These are phyloP conservation scores for Trissoscelio sp. DNA, from an alignment of 2,888 invertebrate species.

Conservation along the genomic window DNA sequence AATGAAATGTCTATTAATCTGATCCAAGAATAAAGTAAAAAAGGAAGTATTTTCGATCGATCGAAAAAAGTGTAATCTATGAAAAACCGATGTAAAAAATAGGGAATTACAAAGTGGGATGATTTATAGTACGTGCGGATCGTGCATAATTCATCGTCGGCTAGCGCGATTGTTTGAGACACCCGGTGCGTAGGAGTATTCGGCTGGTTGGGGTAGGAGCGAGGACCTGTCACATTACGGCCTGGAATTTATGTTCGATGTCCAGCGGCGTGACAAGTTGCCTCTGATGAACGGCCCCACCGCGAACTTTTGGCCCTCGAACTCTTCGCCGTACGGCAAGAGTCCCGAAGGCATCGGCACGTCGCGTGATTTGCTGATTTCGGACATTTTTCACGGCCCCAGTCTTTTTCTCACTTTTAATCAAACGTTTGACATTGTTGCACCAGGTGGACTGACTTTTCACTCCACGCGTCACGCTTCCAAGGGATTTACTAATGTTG, in stretches of 20 bases:
- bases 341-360: conserved; percentile 44
- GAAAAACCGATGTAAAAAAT: conserved; percentile 55
- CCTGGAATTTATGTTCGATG: conserved; percentile 83
- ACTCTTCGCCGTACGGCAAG: conserved; percentile 54
- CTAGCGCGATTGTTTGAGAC: conserved; percentile 68
- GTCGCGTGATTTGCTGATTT: conserved; percentile 32
- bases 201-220: conserved; percentile 77
- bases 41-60: too few species aligned
- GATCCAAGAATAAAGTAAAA: too few species aligned
- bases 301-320: conserved; percentile 82
- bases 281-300: conserved; percentile 83
- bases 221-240: conserved; percentile 83
- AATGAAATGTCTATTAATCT: too few species aligned
- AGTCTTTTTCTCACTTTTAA: conserved; percentile 10
- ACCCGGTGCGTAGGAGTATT: conserved; percentile 76
- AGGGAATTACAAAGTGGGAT: conserved; percentile 53
- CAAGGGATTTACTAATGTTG: conserved; percentile 43
- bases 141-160: conserved; percentile 57
- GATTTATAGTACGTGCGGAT: conserved; percentile 56
- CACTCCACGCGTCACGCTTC: conserved; percentile 17
- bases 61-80: conserved; percentile 24
- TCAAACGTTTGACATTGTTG: neutral
- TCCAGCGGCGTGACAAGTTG: conserved; percentile 84
- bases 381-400: conserved; percentile 27
- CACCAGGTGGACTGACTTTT: conserved; percentile 25